Base-by-base conservation (phyloP, 64 coral and sea anemone genomes). In the Hydrozoanthus tunicans region DNA sequence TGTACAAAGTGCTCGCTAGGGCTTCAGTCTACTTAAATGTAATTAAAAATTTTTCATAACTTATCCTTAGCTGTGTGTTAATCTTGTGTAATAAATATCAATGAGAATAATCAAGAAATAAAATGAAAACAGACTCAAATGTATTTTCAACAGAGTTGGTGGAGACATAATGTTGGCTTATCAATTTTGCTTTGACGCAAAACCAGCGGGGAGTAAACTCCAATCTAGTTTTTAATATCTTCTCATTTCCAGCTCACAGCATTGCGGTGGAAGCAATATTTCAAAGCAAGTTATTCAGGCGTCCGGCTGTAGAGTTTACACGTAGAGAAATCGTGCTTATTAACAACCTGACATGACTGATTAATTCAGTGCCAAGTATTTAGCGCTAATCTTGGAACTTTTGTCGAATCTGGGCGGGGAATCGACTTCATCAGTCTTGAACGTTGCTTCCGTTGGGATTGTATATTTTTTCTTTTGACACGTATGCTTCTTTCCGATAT, bases 211-310 rank as follows among this genome's bases (percentile, higher is more conserved):
- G 84, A 74, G 84, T 59, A 17, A 60, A 0, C 74, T 60, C 84
- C 23, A 75, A 61, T 43, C 17, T 10, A 8, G 9, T 58, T 73
- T 88, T 75, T 74, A 88, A 88, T 88, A 88, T 88, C 84, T 17
- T 73, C 24, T 74, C 74, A 32, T 73, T 88, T 74, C 55, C 67
- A 88, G 6, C 24, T 53, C 69, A 69, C 55, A 5, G 9, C 13
- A 43, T 88, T 74, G 84, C 67, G 67, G 67, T 73, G 84, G 13
- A 73, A 71, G 52, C 84, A 74, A 74, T 74, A 88, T 88, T 59
- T 61, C 74, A 88, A 57, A 59, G 56, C 69, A 25, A 73, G 68
- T 88, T 20, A 61, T 74, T 75, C 60, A 59, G 69, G 58, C 51
- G 70, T 88, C 69, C 51, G 70, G 73, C 69, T 59, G 56, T 55